Base-by-base conservation (phyloP, 2,113 vertebrate genomes). In the Australoheros scitulus region DNA sequence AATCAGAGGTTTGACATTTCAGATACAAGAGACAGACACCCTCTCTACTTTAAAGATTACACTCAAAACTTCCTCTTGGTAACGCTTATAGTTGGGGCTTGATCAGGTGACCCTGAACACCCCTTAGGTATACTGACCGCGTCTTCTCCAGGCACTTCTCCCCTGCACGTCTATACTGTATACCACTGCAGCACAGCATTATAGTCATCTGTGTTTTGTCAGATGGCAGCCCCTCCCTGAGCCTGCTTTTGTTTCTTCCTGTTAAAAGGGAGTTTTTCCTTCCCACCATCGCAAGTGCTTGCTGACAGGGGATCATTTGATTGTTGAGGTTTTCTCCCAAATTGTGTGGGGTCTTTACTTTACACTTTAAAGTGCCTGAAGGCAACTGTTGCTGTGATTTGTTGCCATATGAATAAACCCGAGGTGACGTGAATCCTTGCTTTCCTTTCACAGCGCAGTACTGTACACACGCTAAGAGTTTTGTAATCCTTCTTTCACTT, bases 391-490 rank as follows among this genome's bases (percentile, higher is more conserved):
- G 9, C 17, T 50, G 64, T 68, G 41, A 68, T 68, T 68, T 47
- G 64, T 22, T 50, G 64, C 65, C 20, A 0, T 68, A 0, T 15
- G 18, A 50, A 47, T 20, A 55, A 55, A 8, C 26, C 64, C 0
- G 64, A 41, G 10, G 10, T 11, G 11, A 41, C 11, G 20, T 41
- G 13, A 52, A 38, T 55, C 14, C 43, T 52, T 50, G n/a, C 32
- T 78, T 63, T 7, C 14, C 20, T 17, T 15, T 50, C 34, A 17
- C 47, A 36, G 20, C 34, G 56, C 65, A 50, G 41, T 17, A 72
- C 26, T 7, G 1, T 72, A 32, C 17, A 55, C 24, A 32, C 43
- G 32, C 24, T 20, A n/a, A 58, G 65, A 56, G 22, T 60, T 34
- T 17, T 32, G 36, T 80, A n/a, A 55, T 24, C 32, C 41, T 34